Conservation (phyloP, 2,113 vertebrate species). For the Coreoperca whiteheadi region DNA sequence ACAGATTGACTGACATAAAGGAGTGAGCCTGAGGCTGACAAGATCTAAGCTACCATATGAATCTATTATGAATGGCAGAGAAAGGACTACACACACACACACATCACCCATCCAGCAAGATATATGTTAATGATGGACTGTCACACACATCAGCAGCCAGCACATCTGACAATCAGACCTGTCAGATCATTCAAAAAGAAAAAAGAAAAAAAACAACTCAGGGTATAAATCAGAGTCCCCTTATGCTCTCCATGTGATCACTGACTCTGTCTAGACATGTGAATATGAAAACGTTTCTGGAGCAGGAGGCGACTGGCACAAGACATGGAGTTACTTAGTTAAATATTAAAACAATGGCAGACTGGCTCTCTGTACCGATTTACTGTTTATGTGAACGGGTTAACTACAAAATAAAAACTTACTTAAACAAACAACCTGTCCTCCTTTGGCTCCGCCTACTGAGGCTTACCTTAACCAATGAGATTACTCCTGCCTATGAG, state of each 20-base stretch:
- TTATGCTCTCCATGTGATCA: slow-evolving; percentile 45
- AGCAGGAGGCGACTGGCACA: background rate
- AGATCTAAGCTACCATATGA: slow-evolving; percentile 66
- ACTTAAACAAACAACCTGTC: background rate
- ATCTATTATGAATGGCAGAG: slow-evolving; percentile 68
- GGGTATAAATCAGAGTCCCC: slow-evolving; percentile 23
- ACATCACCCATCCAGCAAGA: slow-evolving; percentile 39
- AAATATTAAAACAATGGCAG: slow-evolving; percentile 50
- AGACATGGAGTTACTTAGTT: slow-evolving; percentile 4
- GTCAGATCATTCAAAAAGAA: slow-evolving; percentile 44
- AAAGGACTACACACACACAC: slow-evolving; percentile 31
- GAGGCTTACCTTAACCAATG: background rate
- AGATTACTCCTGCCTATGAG: background rate
- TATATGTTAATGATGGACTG: slow-evolving; percentile 48
- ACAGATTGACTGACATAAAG: slow-evolving; percentile 32
- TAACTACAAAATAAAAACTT: background rate
- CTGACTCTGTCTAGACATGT: slow-evolving; percentile 32
- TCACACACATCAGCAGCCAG: slow-evolving; percentile 31
- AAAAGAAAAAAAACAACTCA: background rate
- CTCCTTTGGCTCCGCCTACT: background rate
- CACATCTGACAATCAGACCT: slow-evolving; percentile 46
- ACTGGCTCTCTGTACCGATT: slow-evolving; percentile 13
- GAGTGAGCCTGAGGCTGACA: slow-evolving; percentile 48
- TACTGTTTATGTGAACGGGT: background rate
- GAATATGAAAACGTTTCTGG: slow-evolving; percentile 34